Evolutionary conservation across 2,113 vertebrate species (phyloP).

Genomic region (Tupaia tana): DNA sequence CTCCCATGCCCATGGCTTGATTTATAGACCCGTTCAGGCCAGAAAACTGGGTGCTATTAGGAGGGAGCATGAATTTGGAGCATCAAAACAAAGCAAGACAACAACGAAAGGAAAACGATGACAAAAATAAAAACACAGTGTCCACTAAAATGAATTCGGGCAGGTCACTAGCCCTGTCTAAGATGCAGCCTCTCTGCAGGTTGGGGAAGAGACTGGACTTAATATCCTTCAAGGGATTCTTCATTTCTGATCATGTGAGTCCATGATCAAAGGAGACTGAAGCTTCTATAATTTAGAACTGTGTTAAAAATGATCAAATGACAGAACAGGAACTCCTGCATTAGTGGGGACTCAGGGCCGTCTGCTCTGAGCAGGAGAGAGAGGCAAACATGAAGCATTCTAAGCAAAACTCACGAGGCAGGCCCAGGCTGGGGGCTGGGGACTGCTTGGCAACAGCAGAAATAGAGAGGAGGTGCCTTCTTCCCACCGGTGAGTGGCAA

Average conservation of each 20-base stretch:
- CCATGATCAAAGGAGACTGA: background rate
- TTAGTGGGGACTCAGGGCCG: conserved; percentile 65
- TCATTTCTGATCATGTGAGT: conserved; percentile 5
- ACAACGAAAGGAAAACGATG: background rate
- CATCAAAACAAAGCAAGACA: background rate
- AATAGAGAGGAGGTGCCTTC: background rate
- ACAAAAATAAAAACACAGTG: background rate
- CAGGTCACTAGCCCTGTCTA: background rate
- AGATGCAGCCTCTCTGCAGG: background rate
- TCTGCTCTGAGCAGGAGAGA: conserved; percentile 67
- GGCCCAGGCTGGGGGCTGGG: background rate
- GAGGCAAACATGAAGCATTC: conserved; percentile 48
- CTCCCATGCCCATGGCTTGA: background rate
- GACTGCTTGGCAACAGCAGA: background rate
- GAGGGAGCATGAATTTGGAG: background rate
- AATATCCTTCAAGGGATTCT: background rate
- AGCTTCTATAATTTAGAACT: conserved; percentile 44
- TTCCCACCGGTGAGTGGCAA: background rate
- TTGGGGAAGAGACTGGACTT: background rate
- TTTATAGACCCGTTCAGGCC: conserved; percentile 34
- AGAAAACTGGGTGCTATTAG: background rate
- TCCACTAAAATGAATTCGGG: background rate
- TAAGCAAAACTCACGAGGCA: background rate
- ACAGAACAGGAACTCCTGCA: conserved; percentile 66
- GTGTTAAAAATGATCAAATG: conserved; percentile 63